Evolutionary conservation across 2,888 invertebrate genomes (phyloP), one percentile per base, ranked within the genome.

Genomic region (Stenolophus ochropezus): DNA sequence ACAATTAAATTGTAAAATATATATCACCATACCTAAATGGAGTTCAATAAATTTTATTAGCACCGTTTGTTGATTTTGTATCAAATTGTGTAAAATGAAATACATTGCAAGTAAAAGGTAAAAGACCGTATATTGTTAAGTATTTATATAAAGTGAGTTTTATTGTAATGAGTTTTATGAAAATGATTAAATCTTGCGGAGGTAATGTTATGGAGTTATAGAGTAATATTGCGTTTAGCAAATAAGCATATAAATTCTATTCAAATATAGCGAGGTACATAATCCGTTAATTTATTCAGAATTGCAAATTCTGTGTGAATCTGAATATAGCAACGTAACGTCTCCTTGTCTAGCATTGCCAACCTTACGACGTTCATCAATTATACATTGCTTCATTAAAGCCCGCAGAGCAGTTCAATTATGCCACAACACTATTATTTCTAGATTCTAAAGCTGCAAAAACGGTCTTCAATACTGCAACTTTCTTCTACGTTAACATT

Each of bases 211-310:
- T 42, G 11, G 33, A 42, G 33, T 42, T 42, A 42, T 42, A 23
- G 23, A 61, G n/a, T 61, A 75, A 53, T 75, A 53, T 75, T 75
- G 25, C 56, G 58, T 76, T 58, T 27, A 76, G 27, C 76, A 76
- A 76, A 76, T 76, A 76, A 76, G 76, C 76, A 76, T 76, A 76
- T 49, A 73, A 73, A 76, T 27, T 76, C 76, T 76, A 76, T 76
- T 76, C 76, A 58, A 76, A 76, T 76, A 42, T 58, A 76, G 56
- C 25, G 27, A n/a, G 14, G 58, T 18, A 56, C 76, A 58, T 76
- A 76, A 76, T 58, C 76, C 33, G 56, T 53, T 76, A 76, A 76
- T 76, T 76, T 76, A 76, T 76, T 76, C 76, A 76, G 76, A 76
- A 76, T 76, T 76, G 76, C 76, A 76, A 76, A 76, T 76, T 76